Conservation (phyloP, 1,140 invertebrate genomes). For the Zaprionus ornatus region DNA sequence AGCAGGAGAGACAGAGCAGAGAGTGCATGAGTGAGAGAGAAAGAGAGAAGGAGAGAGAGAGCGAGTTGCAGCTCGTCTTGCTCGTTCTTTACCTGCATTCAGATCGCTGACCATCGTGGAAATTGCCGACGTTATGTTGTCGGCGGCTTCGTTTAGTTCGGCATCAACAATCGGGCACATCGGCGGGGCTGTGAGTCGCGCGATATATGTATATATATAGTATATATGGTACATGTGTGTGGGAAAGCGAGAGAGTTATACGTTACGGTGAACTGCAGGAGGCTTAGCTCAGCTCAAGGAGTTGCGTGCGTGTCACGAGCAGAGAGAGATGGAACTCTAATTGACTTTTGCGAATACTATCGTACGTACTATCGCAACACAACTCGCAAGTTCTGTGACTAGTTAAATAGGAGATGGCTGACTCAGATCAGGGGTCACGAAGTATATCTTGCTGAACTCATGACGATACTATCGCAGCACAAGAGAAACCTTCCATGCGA, state of each 20-base stretch:
- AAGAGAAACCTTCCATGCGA: too few species aligned
- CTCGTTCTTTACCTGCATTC: slow-evolving; percentile 90
- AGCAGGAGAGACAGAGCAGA: slow-evolving; percentile 30
- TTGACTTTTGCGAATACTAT: background rate
- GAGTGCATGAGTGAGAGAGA: slow-evolving; percentile 27
- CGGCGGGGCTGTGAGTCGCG: slow-evolving; percentile 69
- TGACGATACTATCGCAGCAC: background rate
- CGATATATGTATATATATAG: slow-evolving; percentile 2
- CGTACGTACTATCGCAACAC: background rate
- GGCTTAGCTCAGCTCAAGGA: background rate
- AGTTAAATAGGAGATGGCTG: too few species aligned
- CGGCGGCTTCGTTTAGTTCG: slow-evolving; percentile 89
- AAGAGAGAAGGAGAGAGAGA: slow-evolving; percentile 3
- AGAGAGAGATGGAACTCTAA: background rate
- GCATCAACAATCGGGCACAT: slow-evolving; percentile 63
- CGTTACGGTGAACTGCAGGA: background rate
- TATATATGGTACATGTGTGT: slow-evolving; percentile 49
- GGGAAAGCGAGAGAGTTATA: slow-evolving; percentile 17
- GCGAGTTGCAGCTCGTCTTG: slow-evolving; percentile 5
- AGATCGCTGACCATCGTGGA: slow-evolving; percentile 97
- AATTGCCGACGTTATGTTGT: slow-evolving; percentile 98
- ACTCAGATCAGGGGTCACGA: too few species aligned
- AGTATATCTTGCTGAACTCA: background rate
- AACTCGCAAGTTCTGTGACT: background rate
- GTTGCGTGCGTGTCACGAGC: background rate